These are phyloP conservation scores for Samia ricini DNA, from an alignment of 1,140 invertebrate species.

Conservation along the genomic window DNA sequence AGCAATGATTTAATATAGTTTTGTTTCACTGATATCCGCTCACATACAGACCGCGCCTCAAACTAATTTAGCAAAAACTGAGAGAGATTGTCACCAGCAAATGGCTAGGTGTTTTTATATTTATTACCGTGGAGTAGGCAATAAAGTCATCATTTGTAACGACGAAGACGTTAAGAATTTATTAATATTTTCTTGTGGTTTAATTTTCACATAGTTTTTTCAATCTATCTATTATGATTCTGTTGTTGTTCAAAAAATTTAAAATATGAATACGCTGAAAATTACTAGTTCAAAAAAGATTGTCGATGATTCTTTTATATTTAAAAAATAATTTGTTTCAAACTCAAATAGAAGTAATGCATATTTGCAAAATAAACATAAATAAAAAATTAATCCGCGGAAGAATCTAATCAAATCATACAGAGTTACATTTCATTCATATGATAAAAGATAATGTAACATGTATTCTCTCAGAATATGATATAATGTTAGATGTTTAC, in stretches of 20 bases:
- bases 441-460: too few species aligned
- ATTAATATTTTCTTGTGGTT: slow-evolving; percentile 8
- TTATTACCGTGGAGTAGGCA: slow-evolving; percentile 2
- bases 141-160: slow-evolving; percentile 9
- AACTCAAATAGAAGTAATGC: too few species aligned
- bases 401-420: too few species aligned
- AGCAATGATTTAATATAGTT: not conserved
- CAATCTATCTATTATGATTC: not conserved
- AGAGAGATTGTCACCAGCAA: not conserved
- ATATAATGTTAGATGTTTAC: too few species aligned
- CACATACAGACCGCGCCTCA: not conserved
- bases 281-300: too few species aligned
- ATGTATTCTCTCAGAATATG: too few species aligned
- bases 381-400: too few species aligned
- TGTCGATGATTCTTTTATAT: too few species aligned
- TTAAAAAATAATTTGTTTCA: too few species aligned
- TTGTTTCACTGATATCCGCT: not conserved
- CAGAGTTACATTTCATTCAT: too few species aligned
- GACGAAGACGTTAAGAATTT: not conserved
- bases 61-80: slow-evolving; percentile 12
- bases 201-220: not conserved
- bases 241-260: not conserved
- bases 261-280: too few species aligned
- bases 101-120: slow-evolving; percentile 11
- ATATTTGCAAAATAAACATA: too few species aligned